These are phyloP conservation scores for Drosophila gaucha DNA, from an alignment of 2,888 invertebrate species.

Conservation along the genomic window DNA sequence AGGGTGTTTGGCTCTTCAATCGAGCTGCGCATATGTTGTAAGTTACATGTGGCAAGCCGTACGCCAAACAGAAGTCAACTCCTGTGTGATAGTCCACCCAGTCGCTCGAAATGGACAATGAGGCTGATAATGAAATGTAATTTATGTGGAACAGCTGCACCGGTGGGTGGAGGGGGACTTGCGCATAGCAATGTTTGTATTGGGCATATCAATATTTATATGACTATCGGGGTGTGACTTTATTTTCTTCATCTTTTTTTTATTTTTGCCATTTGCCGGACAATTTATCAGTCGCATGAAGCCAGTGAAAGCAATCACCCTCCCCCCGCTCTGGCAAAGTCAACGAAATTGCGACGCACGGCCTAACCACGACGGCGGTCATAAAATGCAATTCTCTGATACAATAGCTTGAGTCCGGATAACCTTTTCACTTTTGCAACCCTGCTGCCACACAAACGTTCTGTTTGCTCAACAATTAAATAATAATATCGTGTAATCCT, in stretches of 20 bases:
- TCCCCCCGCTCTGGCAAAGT: neutral
- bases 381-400: slow-evolving; percentile 10
- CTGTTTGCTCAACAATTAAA: slow-evolving; percentile 43
- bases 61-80: slow-evolving; percentile 41
- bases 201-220: slow-evolving; percentile 55
- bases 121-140: slow-evolving; percentile 50
- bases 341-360: slow-evolving; percentile 14
- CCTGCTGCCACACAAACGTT: slow-evolving; percentile 6
- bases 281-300: slow-evolving; percentile 39
- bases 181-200: slow-evolving; percentile 53
- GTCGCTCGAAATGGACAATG: slow-evolving; percentile 25
- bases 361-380: slow-evolving; percentile 18
- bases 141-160: slow-evolving; percentile 49
- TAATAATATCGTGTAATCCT: slow-evolving; percentile 69
- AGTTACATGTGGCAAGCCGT: slow-evolving; percentile 14
- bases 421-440: slow-evolving; percentile 56
- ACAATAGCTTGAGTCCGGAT: slow-evolving; percentile 9
- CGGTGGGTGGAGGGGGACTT: neutral
- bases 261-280: slow-evolving; percentile 27
- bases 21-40: slow-evolving; percentile 30
- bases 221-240: slow-evolving; percentile 35
- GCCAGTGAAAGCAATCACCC: slow-evolving; percentile 2
- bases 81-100: slow-evolving; percentile 1
- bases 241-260: neutral
- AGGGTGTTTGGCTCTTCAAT: slow-evolving; percentile 10